Conservation (phyloP, 2,113 vertebrate genomes). For the Trinectes maculatus region DNA sequence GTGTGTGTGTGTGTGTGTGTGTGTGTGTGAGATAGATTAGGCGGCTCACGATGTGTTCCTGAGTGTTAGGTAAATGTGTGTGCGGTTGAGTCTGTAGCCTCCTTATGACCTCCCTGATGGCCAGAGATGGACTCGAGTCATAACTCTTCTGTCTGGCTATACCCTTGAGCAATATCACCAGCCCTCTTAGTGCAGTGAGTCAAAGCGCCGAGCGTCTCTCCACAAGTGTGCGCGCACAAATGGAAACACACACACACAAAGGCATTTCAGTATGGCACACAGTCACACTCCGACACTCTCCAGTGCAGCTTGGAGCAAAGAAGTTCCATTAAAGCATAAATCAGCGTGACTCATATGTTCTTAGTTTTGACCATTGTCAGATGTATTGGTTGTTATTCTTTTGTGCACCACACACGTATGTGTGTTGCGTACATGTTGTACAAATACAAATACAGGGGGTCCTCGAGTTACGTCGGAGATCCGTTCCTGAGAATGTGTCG, state of each 20-base stretch:
- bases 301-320: neutral
- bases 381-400: neutral
- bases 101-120: conserved; percentile 73
- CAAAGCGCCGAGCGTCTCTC: conserved; percentile 55
- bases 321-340: neutral
- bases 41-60: conserved; percentile 31
- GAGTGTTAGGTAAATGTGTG: conserved; percentile 38
- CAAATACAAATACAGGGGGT: too few species aligned
- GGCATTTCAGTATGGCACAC: conserved; percentile 4
- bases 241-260: conserved; percentile 22
- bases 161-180: conserved; percentile 80
- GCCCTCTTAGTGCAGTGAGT: conserved; percentile 64
- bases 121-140: conserved; percentile 71
- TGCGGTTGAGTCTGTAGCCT: conserved; percentile 47
- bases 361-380: neutral
- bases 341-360: neutral
- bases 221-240: conserved; percentile 31
- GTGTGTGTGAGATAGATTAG: conserved; percentile 34
- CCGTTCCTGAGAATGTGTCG: too few species aligned
- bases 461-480: too few species aligned
- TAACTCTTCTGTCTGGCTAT: conserved; percentile 78
- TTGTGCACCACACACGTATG: neutral
- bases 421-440: too few species aligned
- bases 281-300: neutral
- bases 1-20: conserved; percentile 3